Evolutionary conservation across 2,888 invertebrate genomes (phyloP), one percentile per base, ranked within the genome.

Genomic region (Carpatolechia fugitivella): DNA sequence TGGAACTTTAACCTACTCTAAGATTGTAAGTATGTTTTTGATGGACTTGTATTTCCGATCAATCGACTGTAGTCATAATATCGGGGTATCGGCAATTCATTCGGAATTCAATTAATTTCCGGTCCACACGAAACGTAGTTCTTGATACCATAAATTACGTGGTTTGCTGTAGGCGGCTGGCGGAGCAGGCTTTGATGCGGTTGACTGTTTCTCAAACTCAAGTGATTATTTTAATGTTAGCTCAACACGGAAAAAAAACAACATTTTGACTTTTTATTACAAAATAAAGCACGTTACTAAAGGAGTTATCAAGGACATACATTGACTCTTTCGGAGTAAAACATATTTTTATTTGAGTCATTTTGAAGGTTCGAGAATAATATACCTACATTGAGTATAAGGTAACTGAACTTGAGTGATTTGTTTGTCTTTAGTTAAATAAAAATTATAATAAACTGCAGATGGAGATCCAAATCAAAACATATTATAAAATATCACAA

Each of bases 81-180:
- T 13, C 14, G 8, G 31, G 16, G 14, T 29, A 14, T 60, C 53
- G 62, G 69, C 76, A 75, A 77, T 79, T 77, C 76, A 73, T 68
- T 72, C 56, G 82, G 84, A 69, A 85, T 85, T 77, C 74, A 76
- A 78, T 80, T 77, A 76, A 80, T 82, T 79, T 85, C 85, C 85
- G 85, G 81, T 77, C 78, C 70, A 76, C 68, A 67, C 64, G 62
- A 63, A 61, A n/a, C 60, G 14, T 14, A 68, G 66, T 74, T 76
- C 78, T n/a, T n/a, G n/a, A n/a, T n/a, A n/a, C 74, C 66, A 79
- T 81, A 80, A 80, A 80, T 80, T 73, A 79, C 65, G 63, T n/a
- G n/a, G n/a, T n/a, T n/a, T n/a, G n/a, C n/a, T n/a, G n/a, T n/a
- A n/a, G n/a, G n/a, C n/a, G n/a, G n/a, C n/a, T n/a, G n/a, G n/a